These are phyloP conservation scores for Drosophila malerkotliana DNA, from an alignment of 1,140 invertebrate species.

Conservation along the genomic window DNA sequence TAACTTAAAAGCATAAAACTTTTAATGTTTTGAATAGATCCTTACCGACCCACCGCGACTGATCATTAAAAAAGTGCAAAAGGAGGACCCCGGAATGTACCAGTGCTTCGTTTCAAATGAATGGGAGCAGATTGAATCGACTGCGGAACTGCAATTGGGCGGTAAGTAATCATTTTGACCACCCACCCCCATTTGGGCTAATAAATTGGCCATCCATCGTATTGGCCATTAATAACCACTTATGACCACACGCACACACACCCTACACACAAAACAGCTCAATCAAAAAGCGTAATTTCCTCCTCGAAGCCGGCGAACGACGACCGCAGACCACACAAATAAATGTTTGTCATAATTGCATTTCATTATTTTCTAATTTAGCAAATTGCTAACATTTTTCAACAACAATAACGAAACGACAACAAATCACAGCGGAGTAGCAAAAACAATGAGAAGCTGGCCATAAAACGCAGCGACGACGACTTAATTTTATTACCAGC, in stretches of 20 bases:
- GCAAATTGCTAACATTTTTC: slow-evolving; percentile 77
- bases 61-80: slow-evolving; percentile 83
- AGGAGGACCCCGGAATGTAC: slow-evolving; percentile 88
- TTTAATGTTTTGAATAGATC: slow-evolving; percentile 49
- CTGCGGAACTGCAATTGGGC: slow-evolving; percentile 92
- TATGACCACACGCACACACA: slow-evolving; percentile 29
- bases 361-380: slow-evolving; percentile 83
- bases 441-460: slow-evolving; percentile 32
- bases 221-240: slow-evolving; percentile 74
- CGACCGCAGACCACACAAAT: slow-evolving; percentile 75
- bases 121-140: slow-evolving; percentile 93
- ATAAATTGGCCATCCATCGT: slow-evolving; percentile 58
- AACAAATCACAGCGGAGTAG: slow-evolving; percentile 48
- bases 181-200: slow-evolving; percentile 7
- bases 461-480: slow-evolving; percentile 75
- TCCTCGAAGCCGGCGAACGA: slow-evolving; percentile 38
- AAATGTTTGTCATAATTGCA: slow-evolving; percentile 83
- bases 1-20: too few species aligned
- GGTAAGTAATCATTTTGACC: slow-evolving; percentile 85
- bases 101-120: slow-evolving; percentile 95
- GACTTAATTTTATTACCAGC: slow-evolving; percentile 81
- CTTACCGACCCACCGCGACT: slow-evolving; percentile 79
- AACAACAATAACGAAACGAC: slow-evolving; percentile 20
- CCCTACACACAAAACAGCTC: slow-evolving; percentile 11
- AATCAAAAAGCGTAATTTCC: slow-evolving; percentile 62